These are phyloP conservation scores for Saimiri boliviensis DNA, from an alignment of 2,113 vertebrate genomes.

Conservation along the genomic window DNA sequence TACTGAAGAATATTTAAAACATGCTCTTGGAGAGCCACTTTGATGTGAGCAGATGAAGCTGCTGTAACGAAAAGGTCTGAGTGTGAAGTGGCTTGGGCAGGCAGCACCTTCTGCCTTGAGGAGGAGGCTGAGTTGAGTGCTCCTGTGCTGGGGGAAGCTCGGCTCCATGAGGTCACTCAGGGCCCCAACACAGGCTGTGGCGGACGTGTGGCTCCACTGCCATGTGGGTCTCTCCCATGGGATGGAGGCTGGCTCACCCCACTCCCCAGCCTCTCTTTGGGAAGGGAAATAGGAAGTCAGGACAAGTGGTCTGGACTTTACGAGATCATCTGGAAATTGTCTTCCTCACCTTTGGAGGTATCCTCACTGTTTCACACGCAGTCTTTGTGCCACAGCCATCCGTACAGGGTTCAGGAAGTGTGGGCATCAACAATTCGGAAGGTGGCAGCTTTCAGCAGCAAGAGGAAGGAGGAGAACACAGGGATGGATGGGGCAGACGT, in stretches of 20 bases:
- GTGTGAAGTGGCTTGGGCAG: neutral
- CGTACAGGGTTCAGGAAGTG: rapidly evolving
- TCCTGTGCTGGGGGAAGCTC: neutral
- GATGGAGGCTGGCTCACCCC: neutral
- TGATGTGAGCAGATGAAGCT: neutral
- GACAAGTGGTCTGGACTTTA: too few relatives aligned
- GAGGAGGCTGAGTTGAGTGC: neutral
- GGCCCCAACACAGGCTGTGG: rapidly evolving
- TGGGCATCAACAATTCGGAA: rapidly evolving
- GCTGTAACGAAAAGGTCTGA: neutral
- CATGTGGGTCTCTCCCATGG: too few relatives aligned
- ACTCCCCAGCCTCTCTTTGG: neutral
- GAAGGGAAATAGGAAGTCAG: neutral
- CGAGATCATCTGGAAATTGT: rapidly evolving
- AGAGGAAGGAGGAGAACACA: too few relatives aligned
- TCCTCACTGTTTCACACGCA: rapidly evolving
- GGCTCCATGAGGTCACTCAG: too few relatives aligned
- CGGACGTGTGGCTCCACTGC: rapidly evolving
- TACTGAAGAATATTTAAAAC: neutral
- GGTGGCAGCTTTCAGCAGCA: neutral
- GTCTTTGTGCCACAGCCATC: neutral
- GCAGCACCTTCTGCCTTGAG: neutral
- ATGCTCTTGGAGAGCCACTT: neutral
- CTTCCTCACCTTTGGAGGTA: neutral
- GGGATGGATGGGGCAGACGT: too few relatives aligned